A percentile compares a stretch with the other conserved stretches of the same genome.
phyloP scores from a whole-genome alignment of 2,888 invertebrate species.

The Amphimallon solstitiale region DNA sequence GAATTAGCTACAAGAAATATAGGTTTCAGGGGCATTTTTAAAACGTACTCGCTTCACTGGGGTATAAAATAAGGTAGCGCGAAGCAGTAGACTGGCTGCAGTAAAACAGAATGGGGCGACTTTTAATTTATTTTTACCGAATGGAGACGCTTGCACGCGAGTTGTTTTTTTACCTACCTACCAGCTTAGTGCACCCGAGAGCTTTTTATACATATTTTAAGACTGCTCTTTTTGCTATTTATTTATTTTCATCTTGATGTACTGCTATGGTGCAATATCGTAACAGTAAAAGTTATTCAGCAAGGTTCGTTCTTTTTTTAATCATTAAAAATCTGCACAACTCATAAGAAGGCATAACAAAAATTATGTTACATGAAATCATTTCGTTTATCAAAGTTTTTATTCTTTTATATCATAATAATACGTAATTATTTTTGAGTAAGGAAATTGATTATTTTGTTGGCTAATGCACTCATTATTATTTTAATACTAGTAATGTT shows the following conservation, averaged over 20 bases:
- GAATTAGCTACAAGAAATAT: slow-evolving; percentile 53
- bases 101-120: slow-evolving; percentile 40
- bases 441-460: slow-evolving; percentile 22
- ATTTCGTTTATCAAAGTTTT: not conserved
- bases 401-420: not conserved
- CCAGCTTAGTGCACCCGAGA: slow-evolving; percentile 37
- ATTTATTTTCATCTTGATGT: slow-evolving; percentile 17
- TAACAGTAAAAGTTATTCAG: no score
- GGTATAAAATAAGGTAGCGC: slow-evolving; percentile 28
- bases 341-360: not conserved
- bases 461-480: slow-evolving; percentile 17
- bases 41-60: slow-evolving; percentile 32
- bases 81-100: slow-evolving; percentile 1
- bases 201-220: slow-evolving; percentile 41
- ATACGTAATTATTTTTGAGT: slow-evolving; percentile 11
- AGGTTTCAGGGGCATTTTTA: slow-evolving; percentile 49
- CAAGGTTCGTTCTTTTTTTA: not conserved
- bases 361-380: slow-evolving; percentile 11
- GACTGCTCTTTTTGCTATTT: slow-evolving; percentile 23
- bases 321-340: not conserved
- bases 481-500: not conserved
- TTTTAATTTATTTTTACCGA: slow-evolving; percentile 55
- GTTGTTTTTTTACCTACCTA: slow-evolving; percentile 35
- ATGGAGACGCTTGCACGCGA: slow-evolving; percentile 42
- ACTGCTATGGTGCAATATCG: not conserved